Conservation (phyloP, 1,140 invertebrate genomes). For the Lucilia sericata region DNA sequence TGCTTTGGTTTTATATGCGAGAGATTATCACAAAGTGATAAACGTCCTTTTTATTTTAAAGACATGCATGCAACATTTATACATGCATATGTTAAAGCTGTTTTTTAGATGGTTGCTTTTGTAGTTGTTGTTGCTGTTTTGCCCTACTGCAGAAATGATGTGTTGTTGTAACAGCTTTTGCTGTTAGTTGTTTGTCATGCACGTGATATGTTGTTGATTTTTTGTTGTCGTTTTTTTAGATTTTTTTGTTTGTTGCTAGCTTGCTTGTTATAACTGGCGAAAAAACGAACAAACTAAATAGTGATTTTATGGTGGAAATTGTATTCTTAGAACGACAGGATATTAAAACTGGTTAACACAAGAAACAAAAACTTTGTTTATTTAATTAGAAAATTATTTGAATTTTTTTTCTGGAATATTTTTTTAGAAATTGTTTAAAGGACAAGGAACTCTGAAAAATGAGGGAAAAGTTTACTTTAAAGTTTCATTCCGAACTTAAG, state of each 20-base stretch:
- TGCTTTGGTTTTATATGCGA: slow-evolving; percentile 23
- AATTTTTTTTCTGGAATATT: neutral
- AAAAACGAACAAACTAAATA: neutral
- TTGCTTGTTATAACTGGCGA: neutral
- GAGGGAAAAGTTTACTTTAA: no score
- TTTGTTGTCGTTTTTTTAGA: slow-evolving; percentile 16
- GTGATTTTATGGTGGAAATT: slow-evolving; percentile 26
- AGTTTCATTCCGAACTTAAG: no score
- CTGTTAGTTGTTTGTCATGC: slow-evolving; percentile 39
- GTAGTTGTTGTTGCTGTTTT: neutral
- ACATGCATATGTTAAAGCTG: neutral
- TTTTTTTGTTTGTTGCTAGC: neutral
- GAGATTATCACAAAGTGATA: slow-evolving; percentile 41
- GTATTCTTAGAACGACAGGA: slow-evolving; percentile 17
- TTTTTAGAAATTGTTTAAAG: neutral
- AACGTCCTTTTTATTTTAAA: slow-evolving; percentile 44
- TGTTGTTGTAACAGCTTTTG: neutral
- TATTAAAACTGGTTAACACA: slow-evolving; percentile 29
- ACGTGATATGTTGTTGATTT: slow-evolving; percentile 39
- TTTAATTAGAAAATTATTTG: slow-evolving; percentile 15
- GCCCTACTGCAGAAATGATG: neutral
- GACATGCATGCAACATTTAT: slow-evolving; percentile 42
- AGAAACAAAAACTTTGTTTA: slow-evolving; percentile 27
- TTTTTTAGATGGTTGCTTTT: neutral
- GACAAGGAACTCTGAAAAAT: neutral